These are phyloP conservation scores for Dendrolimus punctatus DNA, from an alignment of 1,140 invertebrate species.

Conservation along the genomic window DNA sequence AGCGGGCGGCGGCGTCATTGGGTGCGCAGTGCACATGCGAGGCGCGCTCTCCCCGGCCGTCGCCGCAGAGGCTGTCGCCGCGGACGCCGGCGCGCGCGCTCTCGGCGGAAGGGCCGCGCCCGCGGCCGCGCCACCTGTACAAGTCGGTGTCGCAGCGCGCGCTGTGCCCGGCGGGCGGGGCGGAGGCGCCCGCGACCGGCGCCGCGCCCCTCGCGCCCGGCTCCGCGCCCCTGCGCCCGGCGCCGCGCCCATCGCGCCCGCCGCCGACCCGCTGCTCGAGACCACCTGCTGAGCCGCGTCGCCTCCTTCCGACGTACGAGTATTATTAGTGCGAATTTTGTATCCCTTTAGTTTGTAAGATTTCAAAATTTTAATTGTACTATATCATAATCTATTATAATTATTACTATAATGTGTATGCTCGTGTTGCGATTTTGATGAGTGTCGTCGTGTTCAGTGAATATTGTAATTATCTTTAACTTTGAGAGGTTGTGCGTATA, in stretches of 20 bases:
- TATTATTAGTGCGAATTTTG: slow-evolving; percentile 66
- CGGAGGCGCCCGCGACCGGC: slow-evolving; percentile 17
- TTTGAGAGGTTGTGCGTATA: slow-evolving; percentile 48
- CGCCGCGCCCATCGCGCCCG: slow-evolving; percentile 18
- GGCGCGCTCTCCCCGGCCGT: slow-evolving; percentile 27
- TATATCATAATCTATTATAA: slow-evolving; percentile 29
- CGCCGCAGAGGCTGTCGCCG: slow-evolving; percentile 26
- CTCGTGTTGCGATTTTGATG: slow-evolving; percentile 27
- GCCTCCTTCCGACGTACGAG: slow-evolving; percentile 42
- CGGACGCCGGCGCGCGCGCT: slow-evolving; percentile 29
- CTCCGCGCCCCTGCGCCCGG: slow-evolving; percentile 42
- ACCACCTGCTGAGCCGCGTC: slow-evolving; percentile 47
- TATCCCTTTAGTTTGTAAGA: slow-evolving; percentile 55
- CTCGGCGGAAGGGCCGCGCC: slow-evolving; percentile 41
- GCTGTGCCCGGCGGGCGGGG: slow-evolving; percentile 24
- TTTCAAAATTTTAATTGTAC: slow-evolving; percentile 64
- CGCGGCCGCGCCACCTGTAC: slow-evolving; percentile 29
- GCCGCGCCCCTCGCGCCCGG: slow-evolving; percentile 47
- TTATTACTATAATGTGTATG: slow-evolving; percentile 23
- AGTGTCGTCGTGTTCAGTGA: slow-evolving; percentile 27
- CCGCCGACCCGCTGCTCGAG: slow-evolving; percentile 45
- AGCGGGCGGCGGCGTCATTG: slow-evolving; percentile 9
- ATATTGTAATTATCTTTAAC: slow-evolving; percentile 55
- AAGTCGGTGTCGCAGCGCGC: slow-evolving; percentile 40
- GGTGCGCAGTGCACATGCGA: slow-evolving; percentile 38